These are phyloP conservation scores for Drosophila neutralis DNA, from an alignment of 2,888 invertebrate genomes.

Conservation along the genomic window DNA sequence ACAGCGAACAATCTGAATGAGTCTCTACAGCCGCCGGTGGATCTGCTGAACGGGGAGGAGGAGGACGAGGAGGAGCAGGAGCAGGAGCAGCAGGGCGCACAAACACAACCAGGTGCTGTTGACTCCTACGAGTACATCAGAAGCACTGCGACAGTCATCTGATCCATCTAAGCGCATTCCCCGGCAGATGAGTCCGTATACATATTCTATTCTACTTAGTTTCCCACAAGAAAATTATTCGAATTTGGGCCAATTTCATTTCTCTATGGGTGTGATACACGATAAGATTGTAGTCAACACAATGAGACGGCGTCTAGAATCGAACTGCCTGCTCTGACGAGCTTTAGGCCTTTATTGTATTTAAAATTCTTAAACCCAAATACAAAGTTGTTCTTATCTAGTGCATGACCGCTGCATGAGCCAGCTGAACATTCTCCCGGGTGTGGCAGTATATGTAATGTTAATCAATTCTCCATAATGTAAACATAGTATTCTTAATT, in stretches of 20 bases:
- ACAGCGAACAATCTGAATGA: not conserved
- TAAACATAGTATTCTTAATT: too few relatives aligned
- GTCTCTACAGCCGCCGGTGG: conserved; percentile 7
- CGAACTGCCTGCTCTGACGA: too few relatives aligned
- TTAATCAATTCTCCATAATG: too few relatives aligned
- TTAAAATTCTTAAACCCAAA: not conserved
- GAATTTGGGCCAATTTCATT: not conserved
- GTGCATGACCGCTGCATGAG: not conserved
- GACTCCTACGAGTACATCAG: conserved; percentile 40
- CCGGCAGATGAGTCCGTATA: not conserved
- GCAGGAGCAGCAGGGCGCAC: not conserved
- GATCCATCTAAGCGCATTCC: conserved; percentile 47
- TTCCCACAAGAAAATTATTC: not conserved
- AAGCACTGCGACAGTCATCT: conserved; percentile 43
- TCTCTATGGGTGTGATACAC: not conserved
- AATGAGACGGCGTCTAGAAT: not conserved
- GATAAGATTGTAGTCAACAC: not conserved
- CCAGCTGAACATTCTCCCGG: not conserved
- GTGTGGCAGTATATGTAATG: too few relatives aligned
- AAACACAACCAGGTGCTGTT: conserved; percentile 5
- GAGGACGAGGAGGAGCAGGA: not conserved
- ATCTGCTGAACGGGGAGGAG: conserved; percentile 6
- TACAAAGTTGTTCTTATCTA: not conserved
- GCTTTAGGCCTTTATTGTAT: too few relatives aligned
- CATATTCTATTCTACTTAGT: not conserved